Evolutionary conservation across 2,797 vertebrate species (phyloP).

Genomic region (Zalophus californianus): DNA sequence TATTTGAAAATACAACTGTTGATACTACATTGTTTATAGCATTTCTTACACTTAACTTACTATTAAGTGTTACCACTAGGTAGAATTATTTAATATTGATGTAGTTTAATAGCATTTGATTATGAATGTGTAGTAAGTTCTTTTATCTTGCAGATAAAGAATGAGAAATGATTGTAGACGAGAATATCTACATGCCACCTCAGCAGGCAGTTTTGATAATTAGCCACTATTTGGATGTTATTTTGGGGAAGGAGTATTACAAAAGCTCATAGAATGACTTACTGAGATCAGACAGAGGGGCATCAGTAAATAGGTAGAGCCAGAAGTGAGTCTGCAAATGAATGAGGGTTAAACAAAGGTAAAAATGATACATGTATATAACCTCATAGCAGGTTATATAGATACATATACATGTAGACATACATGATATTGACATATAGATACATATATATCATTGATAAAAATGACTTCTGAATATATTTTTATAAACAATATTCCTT

Average conservation of each 20-base stretch:
- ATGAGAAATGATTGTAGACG: slow-evolving; percentile 27
- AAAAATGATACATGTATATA: background rate
- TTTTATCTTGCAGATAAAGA: background rate
- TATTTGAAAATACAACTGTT: slow-evolving; percentile 37
- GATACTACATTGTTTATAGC: background rate
- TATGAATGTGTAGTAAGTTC: background rate
- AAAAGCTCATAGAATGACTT: background rate
- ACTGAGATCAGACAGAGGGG: background rate
- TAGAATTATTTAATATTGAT: slow-evolving; percentile 27
- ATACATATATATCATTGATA: background rate
- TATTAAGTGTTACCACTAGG: background rate
- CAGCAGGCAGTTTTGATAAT: background rate
- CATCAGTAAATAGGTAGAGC: background rate
- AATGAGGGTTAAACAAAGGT: slow-evolving; percentile 29
- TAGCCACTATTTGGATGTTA: background rate
- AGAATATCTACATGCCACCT: background rate
- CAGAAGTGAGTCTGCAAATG: background rate
- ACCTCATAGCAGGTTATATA: background rate
- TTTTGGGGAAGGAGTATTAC: background rate
- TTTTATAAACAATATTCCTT: background rate
- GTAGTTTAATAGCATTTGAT: slow-evolving; percentile 13
- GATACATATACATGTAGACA: background rate
- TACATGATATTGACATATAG: background rate
- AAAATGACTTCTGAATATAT: background rate
- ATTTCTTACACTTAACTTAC: background rate